These are phyloP conservation scores for Drosophila lacicola DNA, from an alignment of 2,888 invertebrate genomes.

Conservation along the genomic window DNA sequence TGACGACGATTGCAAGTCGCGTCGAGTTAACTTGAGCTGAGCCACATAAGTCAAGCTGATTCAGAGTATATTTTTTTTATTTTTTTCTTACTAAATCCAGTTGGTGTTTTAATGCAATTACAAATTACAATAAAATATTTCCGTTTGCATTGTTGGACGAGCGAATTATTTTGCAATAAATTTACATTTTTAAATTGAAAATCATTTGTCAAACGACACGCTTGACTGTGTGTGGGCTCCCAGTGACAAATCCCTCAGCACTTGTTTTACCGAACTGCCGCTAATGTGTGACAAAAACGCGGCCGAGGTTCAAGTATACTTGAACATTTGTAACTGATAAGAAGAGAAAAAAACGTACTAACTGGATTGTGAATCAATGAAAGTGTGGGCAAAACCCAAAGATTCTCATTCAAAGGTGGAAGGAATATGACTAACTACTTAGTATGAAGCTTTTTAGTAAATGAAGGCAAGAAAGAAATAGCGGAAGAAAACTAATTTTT, in stretches of 20 bases:
- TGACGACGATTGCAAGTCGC: conserved; percentile 53
- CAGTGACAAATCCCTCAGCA: conserved; percentile 53
- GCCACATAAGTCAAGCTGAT: conserved; percentile 49
- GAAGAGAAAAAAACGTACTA: not conserved
- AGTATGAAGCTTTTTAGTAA: not conserved
- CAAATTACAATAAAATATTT: conserved; percentile 69
- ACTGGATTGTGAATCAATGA: not conserved
- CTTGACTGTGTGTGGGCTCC: conserved; percentile 30
- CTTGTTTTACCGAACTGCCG: conserved; percentile 27
- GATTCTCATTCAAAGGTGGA: conserved; percentile 17
- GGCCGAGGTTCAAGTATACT: conserved; percentile 18
- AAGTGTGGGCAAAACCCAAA: conserved; percentile 1
- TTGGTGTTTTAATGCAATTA: conserved; percentile 55
- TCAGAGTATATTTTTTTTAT: conserved; percentile 38
- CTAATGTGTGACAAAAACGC: conserved; percentile 24
- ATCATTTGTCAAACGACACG: conserved; percentile 64
- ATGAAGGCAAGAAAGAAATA: too few species aligned
- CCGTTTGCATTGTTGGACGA: conserved; percentile 57
- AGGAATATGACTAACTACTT: not conserved
- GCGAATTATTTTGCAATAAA: conserved; percentile 35
- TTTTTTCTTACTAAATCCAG: conserved; percentile 50
- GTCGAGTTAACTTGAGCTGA: conserved; percentile 34
- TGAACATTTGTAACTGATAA: conserved; percentile 14
- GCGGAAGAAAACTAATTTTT: too few species aligned
- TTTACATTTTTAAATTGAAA: conserved; percentile 51